These are phyloP conservation scores for Spongilla lacustris DNA, from an alignment of 37 sponge, comb jelly and placozoan genomes.

Conservation along the genomic window DNA sequence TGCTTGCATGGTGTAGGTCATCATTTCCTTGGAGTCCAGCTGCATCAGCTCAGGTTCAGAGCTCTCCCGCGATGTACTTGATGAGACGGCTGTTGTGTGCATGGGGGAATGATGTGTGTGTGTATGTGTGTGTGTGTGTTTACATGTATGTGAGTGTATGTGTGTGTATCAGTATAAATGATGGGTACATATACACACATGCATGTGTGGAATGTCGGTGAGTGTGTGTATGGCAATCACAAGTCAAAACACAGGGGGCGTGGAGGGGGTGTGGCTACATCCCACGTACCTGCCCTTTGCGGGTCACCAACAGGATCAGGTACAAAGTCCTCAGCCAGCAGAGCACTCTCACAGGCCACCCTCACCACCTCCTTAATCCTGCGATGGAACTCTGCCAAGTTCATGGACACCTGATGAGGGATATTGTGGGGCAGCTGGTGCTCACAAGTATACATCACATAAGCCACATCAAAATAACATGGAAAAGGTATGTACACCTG, in stretches of 20 bases:
- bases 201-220: background rate
- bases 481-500: no score
- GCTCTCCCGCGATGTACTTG: background rate
- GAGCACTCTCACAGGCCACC: slow-evolving; percentile 84
- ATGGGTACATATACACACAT: background rate
- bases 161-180: background rate
- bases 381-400: slow-evolving; percentile 70
- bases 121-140: no score
- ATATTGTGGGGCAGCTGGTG: background rate
- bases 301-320: slow-evolving; percentile 73
- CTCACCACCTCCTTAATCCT: slow-evolving; percentile 70
- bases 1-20: slow-evolving; percentile 94
- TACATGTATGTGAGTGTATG: background rate
- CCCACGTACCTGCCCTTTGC: slow-evolving; percentile 10
- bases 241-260: no score
- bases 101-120: no score
- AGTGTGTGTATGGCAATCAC: background rate
- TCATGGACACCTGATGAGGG: slow-evolving; percentile 62
- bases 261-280: background rate
- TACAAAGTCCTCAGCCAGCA: slow-evolving; percentile 79
- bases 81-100: background rate
- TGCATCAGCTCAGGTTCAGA: slow-evolving; percentile 14
- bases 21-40: slow-evolving; percentile 81
- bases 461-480: no score
- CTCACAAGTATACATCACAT: no score